Base-by-base conservation (phyloP, 2,797 vertebrate species). In the Glossophaga mutica region DNA sequence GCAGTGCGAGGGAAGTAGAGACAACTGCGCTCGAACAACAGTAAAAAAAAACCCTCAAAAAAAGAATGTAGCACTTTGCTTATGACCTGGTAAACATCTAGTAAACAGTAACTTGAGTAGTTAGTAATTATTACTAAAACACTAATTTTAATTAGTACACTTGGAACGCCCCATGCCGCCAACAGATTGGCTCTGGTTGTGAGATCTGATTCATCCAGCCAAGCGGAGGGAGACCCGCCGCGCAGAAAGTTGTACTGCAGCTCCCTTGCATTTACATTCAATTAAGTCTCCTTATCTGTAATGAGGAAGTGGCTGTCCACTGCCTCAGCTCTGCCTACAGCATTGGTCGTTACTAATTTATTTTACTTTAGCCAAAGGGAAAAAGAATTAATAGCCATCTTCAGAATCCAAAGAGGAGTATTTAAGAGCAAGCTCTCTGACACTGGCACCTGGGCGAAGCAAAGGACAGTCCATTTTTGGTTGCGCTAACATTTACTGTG, bases 401-500 rank as follows among this genome's bases (percentile, higher is more conserved):
- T 95, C 91, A 1, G 52, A 87, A 95, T 90, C 8, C 65, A 93
- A 91, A 88, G 48, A 85, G 32, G 22, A 4, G 48, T 22, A 86
- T 77, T 87, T 88, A 91, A 91, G 87, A 86, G 39, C 39, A 90
- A 82, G 39, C 34, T 19, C 70, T 94, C 90, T 65, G 34, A 71
- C 44, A 50, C 52, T 15, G 70, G 32, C 55, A 48, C n/a, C 67
- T 90, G 21, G 52, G 44, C 39, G 22, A 85, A 73, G 39, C 48
- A 52, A 87, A 81, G 59, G 87, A 22, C 26, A 76, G 39, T 84
- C 88, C 0, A 76, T 87, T 97, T 95, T 21, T 85, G 50, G 22
- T 76, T 81, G 95, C 93, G 32, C 79, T 52, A 94, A 46, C 24
- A 91, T 90, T 73, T 88, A 93, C 70, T 62, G 29, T 81, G 62